A percentile compares a stretch with the other conserved stretches of the same genome.
Evolutionary conservation across 1,140 invertebrate genomes (phyloP).

Genomic region (Orchestia grillus): DNA sequence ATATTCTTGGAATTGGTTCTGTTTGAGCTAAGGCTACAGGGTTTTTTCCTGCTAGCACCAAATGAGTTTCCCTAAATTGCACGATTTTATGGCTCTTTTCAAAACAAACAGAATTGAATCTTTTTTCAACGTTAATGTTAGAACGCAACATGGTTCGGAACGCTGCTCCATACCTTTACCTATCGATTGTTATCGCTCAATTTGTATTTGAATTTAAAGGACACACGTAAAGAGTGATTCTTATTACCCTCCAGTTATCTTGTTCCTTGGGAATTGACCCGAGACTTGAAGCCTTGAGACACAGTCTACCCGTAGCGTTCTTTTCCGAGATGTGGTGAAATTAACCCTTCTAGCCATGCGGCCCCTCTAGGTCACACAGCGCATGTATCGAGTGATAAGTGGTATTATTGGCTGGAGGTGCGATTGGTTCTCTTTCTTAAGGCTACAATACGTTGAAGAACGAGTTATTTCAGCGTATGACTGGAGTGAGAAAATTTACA

Average conservation of each 20-base stretch:
- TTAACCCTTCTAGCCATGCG: not conserved
- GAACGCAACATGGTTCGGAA: not conserved
- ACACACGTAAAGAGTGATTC: conserved; percentile 12
- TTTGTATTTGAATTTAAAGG: conserved; percentile 35
- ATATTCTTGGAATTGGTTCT: not conserved
- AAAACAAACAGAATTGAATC: not conserved
- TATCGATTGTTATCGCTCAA: conserved; percentile 26
- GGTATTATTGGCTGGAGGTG: too few species aligned
- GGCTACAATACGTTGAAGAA: too few species aligned
- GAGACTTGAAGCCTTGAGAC: not conserved
- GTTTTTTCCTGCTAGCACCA: not conserved
- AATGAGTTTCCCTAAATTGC: not conserved
- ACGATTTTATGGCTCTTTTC: not conserved
- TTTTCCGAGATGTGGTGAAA: not conserved
- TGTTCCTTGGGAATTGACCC: not conserved
- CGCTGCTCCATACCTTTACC: not conserved
- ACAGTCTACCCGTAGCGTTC: not conserved
- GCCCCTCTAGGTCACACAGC: too few species aligned
- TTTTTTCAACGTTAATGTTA: not conserved
- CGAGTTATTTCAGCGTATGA: too few species aligned
- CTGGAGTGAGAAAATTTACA: too few species aligned
- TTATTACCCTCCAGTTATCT: not conserved
- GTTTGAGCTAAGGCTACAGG: not conserved
- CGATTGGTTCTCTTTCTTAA: too few species aligned
- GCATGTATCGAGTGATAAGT: too few species aligned